Base-by-base conservation (phyloP, 2,113 vertebrate genomes). In the Halcyon senegalensis region DNA sequence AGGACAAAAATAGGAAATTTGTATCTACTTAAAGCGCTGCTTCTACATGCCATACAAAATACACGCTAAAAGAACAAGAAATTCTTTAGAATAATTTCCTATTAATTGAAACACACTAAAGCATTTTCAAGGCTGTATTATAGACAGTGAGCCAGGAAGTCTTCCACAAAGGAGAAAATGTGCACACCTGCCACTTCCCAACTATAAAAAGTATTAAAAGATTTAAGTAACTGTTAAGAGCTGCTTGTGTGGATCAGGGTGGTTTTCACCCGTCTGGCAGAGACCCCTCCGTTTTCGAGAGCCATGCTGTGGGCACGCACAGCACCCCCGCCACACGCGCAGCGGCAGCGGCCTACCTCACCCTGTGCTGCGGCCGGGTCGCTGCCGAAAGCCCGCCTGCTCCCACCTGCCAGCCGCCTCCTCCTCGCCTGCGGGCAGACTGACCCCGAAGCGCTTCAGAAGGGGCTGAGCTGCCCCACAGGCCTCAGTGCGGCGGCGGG, bases 261-360 rank as follows among this genome's bases (percentile, higher is more conserved):
- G 60, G 5, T 51, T 50, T 37, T 10, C 24, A 59, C 41, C n/a
- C 0, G n/a, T 3, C 37, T 27, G 31, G 21, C 17, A 11, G 25
- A 23, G n/a, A 0, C 8, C 10, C 43, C 75, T 7, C 33, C 1
- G 43, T 0, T 37, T 11, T 9, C 15, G 7, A 0, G 41, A 44
- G 69, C 78, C 58, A 2, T 0, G 33, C n/a, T 13, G 8, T 2
- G n/a, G 44, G 28, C 66, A 41, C 37, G 5, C 0, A 3, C 15
- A 10, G 5, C 11, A 6, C 0, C 27, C 4, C 23, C 0, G 41
- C 2, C 12, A 14, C 37, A 16, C 9, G 8, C 16, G 1, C 1
- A 5, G 20, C 44, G 1, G 31, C 53, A 23, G 48, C 17, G 33
- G 59, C 76, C 53, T n/a, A 41, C 77, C 58, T 64, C 63, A 1